These are phyloP conservation scores for Lepidurus apus DNA, from an alignment of 1,140 invertebrate species.

Conservation along the genomic window DNA sequence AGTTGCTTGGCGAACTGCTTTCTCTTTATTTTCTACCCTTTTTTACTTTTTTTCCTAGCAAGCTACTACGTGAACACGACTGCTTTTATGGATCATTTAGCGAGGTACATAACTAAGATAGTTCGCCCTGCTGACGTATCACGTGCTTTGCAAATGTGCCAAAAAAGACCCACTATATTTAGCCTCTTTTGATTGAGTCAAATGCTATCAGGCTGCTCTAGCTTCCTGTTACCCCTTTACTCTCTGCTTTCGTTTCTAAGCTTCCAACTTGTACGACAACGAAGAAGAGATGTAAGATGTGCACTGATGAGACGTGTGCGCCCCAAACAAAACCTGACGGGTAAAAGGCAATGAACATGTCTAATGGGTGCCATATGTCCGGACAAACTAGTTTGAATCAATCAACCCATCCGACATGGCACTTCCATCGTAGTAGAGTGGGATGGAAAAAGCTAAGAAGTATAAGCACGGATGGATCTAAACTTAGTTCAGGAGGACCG, in stretches of 20 bases:
- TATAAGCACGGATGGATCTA: background rate
- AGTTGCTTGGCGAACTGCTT: no score
- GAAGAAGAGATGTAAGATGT: background rate
- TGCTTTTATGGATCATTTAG: background rate
- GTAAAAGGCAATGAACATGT: background rate
- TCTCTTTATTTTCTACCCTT: no score
- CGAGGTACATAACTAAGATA: background rate
- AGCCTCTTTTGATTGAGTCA: constrained; percentile 5
- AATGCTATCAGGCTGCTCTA: background rate
- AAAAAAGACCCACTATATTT: constrained; percentile 12
- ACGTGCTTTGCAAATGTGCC: constrained; percentile 18
- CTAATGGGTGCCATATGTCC: background rate
- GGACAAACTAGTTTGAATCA: background rate
- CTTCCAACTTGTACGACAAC: background rate
- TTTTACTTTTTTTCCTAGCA: no score
- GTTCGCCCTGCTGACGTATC: background rate
- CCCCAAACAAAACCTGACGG: background rate
- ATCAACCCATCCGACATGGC: constrained; percentile 5
- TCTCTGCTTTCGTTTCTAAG: background rate
- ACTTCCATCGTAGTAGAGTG: background rate
- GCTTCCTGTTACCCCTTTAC: background rate
- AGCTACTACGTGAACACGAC: no score
- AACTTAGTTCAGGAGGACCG: constrained; percentile 9
- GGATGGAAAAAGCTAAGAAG: background rate
- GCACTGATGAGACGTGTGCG: background rate